A percentile compares a stretch with the other conserved stretches of the same genome.
phyloP scores from a whole-genome alignment of 2,797 vertebrate genomes.

The Paratrypauchen microcephalus region DNA sequence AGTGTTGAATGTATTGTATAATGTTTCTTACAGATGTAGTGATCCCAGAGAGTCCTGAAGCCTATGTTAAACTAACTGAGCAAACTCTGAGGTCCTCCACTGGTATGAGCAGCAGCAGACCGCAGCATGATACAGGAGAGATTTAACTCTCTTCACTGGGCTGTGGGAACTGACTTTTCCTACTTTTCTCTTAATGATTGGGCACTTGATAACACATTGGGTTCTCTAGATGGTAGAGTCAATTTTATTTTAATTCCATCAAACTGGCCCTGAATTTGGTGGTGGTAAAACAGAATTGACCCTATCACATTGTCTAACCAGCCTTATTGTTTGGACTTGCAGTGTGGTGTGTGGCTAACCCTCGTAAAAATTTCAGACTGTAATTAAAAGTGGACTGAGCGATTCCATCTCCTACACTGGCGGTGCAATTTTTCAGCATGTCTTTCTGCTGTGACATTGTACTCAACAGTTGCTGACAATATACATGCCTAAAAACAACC shows the following conservation, averaged over 20 bases:
- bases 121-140: constrained; percentile 58
- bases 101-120: constrained; percentile 80
- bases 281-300: constrained; percentile 67
- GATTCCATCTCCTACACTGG: background rate
- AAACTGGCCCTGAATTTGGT: constrained; percentile 16
- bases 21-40: constrained; percentile 91
- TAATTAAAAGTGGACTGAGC: constrained; percentile 2
- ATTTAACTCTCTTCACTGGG: constrained; percentile 50
- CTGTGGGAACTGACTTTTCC: constrained; percentile 63
- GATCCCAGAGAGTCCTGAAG: constrained; percentile 89
- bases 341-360: constrained; percentile 63
- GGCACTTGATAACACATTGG: constrained; percentile 39
- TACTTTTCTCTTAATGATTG: constrained; percentile 42
- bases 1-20: constrained; percentile 59
- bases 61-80: constrained; percentile 92
- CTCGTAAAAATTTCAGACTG: constrained; percentile 30
- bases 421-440: background rate
- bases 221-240: constrained; percentile 62
- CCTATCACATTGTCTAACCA: constrained; percentile 65
- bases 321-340: constrained; percentile 57
- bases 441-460: background rate
- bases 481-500: background rate
- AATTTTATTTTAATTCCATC: constrained; percentile 62
- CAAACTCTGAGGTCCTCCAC: constrained; percentile 84
- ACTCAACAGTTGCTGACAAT: too few species aligned